Evolutionary conservation across 1,140 invertebrate genomes (phyloP), one percentile per base, ranked within the genome.

Genomic region (Alviniconcha marisindica): DNA sequence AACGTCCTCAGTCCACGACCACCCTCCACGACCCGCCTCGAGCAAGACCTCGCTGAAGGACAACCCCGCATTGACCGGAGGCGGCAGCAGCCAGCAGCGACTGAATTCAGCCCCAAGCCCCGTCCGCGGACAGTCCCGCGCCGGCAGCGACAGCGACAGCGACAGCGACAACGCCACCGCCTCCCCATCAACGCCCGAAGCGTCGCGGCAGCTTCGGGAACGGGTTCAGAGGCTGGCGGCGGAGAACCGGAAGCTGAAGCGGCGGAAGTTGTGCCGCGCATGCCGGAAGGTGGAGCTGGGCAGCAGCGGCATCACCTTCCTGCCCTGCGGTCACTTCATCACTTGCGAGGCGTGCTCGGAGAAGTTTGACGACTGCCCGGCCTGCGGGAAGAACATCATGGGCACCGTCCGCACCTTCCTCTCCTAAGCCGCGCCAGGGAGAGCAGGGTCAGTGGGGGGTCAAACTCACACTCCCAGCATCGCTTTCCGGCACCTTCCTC

Each of bases 311-410:
- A 38, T 80, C 33, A 80, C 78, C 12, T 83, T 83, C 56, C 74
- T 77, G 31, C 82, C 82, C 36, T 83, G 82, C 42, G 82, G 82
- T 31, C 82, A 83, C 54, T 77, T 83, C 60, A 63, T 77, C n/a
- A 83, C 82, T 1, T 83, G 82, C 60, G 73, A 83, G 36, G 33
- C 74, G 33, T 83, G 82, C 31, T 33, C 82, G 14, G 76, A 77
- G 42, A 78, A 40, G 44, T 48, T 40, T 56, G 74, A 83, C 31
- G 42, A 78, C 33, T 83, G 82, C 31, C 74, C 76, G 15, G 56
- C 56, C 42, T 83, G 82, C 69, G 74, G 69, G 14, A 51, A 42
- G 56, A 74, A 38, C 18, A 77, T 82, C 71, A 82, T 82, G 81
- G 81, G 81, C 36, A 82, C 81, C 4, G 81, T 82, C 18, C 71